Conservation (phyloP, 2,797 vertebrate species). For the Pipistrellus nathusii region DNA sequence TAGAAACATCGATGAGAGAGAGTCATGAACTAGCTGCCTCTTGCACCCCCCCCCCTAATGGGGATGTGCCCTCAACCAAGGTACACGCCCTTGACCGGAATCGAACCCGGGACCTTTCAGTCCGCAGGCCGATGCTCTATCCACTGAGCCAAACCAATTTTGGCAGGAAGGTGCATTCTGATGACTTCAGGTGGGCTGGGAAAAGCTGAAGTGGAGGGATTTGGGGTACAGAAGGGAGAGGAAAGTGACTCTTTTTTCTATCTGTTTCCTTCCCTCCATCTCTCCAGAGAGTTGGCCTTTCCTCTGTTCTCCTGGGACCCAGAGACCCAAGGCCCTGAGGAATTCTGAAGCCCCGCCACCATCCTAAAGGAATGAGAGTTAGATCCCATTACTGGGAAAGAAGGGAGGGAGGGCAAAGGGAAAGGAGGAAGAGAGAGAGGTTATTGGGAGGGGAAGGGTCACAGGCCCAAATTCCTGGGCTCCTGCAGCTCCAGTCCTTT, state of each 20-base stretch:
- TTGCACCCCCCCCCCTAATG: too few relatives aligned
- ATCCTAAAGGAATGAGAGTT: slow-evolving; percentile 42
- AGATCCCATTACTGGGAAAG: slow-evolving; percentile 3
- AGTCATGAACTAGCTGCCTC: too few relatives aligned
- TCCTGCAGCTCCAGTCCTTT: slow-evolving; percentile 71
- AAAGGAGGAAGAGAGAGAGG: neutral
- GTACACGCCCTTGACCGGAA: too few relatives aligned
- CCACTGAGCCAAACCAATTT: too few relatives aligned
- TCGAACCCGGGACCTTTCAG: too few relatives aligned
- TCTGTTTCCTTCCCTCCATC: neutral
- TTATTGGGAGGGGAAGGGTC: slow-evolving; percentile 70
- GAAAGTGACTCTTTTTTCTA: neutral
- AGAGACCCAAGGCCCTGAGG: slow-evolving; percentile 43
- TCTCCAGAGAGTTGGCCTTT: slow-evolving; percentile 29
- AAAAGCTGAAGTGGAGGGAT: neutral
- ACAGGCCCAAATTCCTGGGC: slow-evolving; percentile 79
- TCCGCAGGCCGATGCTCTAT: too few relatives aligned
- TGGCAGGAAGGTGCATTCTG: neutral
- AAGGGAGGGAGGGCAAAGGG: neutral
- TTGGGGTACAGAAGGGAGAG: neutral
- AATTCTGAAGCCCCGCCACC: slow-evolving; percentile 52
- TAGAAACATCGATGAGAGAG: too few relatives aligned
- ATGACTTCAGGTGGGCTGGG: neutral
- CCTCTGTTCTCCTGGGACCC: slow-evolving; percentile 55
- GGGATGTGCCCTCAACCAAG: too few relatives aligned